A percentile compares a stretch with the other conserved stretches of the same genome.
Conservation (phyloP, 1,140 invertebrate species). For the Scaptodrosophila lebanonensis region DNA sequence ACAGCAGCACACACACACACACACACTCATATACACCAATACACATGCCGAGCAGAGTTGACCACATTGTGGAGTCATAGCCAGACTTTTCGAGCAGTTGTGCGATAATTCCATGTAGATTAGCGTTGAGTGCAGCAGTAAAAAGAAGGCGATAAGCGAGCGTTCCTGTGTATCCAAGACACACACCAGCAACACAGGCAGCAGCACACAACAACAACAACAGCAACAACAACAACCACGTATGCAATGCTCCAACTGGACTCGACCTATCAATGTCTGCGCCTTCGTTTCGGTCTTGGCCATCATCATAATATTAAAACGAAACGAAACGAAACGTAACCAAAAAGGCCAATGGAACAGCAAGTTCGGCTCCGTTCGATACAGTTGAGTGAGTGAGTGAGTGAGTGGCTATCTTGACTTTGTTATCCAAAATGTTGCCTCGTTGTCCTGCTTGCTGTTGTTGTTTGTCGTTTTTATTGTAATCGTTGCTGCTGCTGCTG, state of each 20-base stretch:
- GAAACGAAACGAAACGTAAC: slow-evolving; percentile 9
- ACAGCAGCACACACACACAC: neutral
- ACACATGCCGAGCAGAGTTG: too few relatives aligned
- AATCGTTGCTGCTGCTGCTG: too few relatives aligned
- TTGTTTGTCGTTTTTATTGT: too few relatives aligned
- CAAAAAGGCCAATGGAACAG: slow-evolving; percentile 23
- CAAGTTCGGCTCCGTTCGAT: slow-evolving; percentile 13
- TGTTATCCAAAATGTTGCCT: slow-evolving; percentile 65
- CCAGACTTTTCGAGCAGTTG: neutral
- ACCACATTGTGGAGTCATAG: neutral
- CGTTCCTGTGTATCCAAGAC: slow-evolving; percentile 37
- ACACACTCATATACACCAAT: neutral
- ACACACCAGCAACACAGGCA: neutral
- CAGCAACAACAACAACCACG: slow-evolving; percentile 4
- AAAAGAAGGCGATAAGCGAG: slow-evolving; percentile 43
- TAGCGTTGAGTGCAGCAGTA: slow-evolving; percentile 68
- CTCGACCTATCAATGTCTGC: neutral
- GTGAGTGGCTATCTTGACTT: slow-evolving; percentile 56
- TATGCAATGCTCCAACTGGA: neutral
- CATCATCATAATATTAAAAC: slow-evolving; percentile 34
- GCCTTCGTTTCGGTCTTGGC: too few relatives aligned
- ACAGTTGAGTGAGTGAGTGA: slow-evolving; percentile 2
- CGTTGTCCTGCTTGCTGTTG: too few relatives aligned
- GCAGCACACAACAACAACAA: slow-evolving; percentile 6
- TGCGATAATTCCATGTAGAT: slow-evolving; percentile 66